phyloP scores from a whole-genome alignment of 2,888 invertebrate genomes.

The Hylaea fasciaria region DNA sequence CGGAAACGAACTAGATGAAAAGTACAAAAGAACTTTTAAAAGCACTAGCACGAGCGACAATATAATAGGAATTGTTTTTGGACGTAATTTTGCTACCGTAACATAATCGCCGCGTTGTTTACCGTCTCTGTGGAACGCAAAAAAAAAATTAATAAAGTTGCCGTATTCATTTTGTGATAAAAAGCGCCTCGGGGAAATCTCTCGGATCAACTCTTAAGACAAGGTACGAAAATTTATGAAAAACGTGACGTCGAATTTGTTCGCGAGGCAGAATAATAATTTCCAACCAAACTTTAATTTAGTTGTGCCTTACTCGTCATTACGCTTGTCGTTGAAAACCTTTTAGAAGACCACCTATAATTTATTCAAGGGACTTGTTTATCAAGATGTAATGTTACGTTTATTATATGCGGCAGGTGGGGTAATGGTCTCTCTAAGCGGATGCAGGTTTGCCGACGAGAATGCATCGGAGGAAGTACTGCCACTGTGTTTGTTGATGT shows the following conservation, averaged over 20 bases:
- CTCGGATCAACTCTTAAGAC: constrained; percentile 34
- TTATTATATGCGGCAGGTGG: constrained; percentile 41
- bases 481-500: constrained; percentile 55
- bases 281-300: constrained; percentile 25
- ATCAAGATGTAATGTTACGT: constrained; percentile 39
- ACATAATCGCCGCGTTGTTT: constrained; percentile 26
- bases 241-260: constrained; percentile 27
- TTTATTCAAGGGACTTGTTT: constrained; percentile 31
- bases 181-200: constrained; percentile 39
- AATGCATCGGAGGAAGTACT: constrained; percentile 54
- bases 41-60: constrained; percentile 5
- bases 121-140: constrained; percentile 26
- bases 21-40: background rate
- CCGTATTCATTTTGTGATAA: constrained; percentile 36
- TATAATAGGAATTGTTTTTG: constrained; percentile 16
- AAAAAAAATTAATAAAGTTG: constrained; percentile 36
- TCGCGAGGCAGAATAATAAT: constrained; percentile 12
- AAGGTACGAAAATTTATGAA: constrained; percentile 34
- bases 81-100: constrained; percentile 22
- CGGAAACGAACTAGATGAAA: background rate
- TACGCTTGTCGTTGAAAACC: constrained; percentile 18
- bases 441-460: constrained; percentile 48
- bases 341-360: constrained; percentile 16
- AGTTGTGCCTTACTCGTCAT: constrained; percentile 19
- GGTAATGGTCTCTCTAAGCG: constrained; percentile 42